Conservation (phyloP, 1,140 invertebrate genomes). For the Pogonognathellus flavescens region DNA sequence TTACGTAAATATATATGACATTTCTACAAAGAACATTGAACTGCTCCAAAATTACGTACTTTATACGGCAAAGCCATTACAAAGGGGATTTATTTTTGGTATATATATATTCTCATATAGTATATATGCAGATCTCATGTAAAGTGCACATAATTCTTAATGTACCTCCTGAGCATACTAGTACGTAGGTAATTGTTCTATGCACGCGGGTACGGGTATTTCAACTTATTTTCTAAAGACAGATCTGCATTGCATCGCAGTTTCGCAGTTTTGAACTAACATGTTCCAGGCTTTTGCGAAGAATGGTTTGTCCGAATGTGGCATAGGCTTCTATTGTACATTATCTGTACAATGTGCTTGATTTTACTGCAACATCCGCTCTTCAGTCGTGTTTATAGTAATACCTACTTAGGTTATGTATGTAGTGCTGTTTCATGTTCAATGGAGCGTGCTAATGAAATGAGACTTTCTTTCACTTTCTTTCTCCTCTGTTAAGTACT, state of each 20-base stretch:
- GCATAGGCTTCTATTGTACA: not conserved
- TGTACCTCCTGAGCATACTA: not conserved
- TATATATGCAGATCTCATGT: not conserved
- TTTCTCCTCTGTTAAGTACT: slow-evolving; percentile 31
- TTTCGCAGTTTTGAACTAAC: not conserved
- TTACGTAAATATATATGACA: slow-evolving; percentile 10
- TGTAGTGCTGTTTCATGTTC: slow-evolving; percentile 46
- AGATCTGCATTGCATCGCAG: not conserved
- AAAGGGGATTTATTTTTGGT: not conserved
- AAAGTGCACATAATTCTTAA: not conserved
- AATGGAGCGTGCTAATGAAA: slow-evolving; percentile 44
- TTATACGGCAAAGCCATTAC: no score
- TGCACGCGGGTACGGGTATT: not conserved
- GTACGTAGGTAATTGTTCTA: not conserved
- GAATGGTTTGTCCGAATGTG: not conserved
- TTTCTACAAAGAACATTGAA: slow-evolving; percentile 2
- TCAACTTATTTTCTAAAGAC: not conserved
- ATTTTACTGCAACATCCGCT: slow-evolving; percentile 14
- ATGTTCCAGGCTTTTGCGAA: not conserved
- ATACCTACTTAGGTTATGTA: slow-evolving; percentile 17
- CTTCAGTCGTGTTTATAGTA: slow-evolving; percentile 16
- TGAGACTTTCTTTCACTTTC: slow-evolving; percentile 26
- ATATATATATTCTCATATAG: not conserved
- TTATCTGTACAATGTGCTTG: not conserved
- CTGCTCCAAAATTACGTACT: not conserved